phyloP scores from a whole-genome alignment of 2,113 vertebrate species.

The Fregata magnificens region DNA sequence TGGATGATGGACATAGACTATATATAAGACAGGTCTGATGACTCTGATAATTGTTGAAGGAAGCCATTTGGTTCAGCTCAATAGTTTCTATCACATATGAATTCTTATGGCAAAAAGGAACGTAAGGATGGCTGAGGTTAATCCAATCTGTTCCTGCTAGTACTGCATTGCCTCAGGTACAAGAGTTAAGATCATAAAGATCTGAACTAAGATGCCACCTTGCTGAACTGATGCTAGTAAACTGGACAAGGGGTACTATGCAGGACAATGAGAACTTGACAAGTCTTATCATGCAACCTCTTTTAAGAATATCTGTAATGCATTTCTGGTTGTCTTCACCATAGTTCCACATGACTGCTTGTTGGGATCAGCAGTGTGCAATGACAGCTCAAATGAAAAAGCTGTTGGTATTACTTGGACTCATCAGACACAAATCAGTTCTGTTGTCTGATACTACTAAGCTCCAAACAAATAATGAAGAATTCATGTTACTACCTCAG shows the following conservation, averaged over 20 bases:
- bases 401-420: not conserved
- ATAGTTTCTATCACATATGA: not conserved
- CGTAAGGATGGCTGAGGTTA: not conserved
- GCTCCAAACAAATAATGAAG: not conserved
- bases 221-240: not conserved
- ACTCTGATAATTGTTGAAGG: not conserved
- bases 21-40: not conserved
- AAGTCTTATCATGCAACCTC: not conserved
- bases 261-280: not conserved
- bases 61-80: not conserved
- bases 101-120: not conserved
- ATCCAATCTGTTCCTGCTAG: not conserved
- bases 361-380: not conserved
- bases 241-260: not conserved
- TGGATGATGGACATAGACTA: not conserved
- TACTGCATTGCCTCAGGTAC: not conserved
- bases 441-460: not conserved
- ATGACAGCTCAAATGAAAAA: not conserved
- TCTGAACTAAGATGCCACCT: not conserved
- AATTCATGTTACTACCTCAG: not conserved
- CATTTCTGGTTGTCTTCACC: not conserved
- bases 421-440: not conserved
- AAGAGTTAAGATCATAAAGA: not conserved
- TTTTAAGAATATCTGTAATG: not conserved
- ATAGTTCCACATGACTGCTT: not conserved